A percentile compares a stretch with the other conserved stretches of the same genome.
Conservation (phyloP, 2,888 invertebrate species). For the Aradus depressus region DNA sequence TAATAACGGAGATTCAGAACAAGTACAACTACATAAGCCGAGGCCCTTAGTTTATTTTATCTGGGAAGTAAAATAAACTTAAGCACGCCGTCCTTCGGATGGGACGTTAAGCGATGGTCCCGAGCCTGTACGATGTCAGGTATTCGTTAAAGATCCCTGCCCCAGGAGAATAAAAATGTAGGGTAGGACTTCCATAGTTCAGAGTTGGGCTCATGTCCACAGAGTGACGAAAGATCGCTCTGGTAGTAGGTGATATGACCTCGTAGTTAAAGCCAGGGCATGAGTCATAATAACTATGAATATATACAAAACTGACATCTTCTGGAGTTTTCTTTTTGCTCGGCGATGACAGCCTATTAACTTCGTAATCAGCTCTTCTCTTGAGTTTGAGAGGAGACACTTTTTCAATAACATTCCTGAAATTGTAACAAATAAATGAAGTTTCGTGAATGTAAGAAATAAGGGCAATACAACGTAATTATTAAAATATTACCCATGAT, state of each 20-base stretch:
- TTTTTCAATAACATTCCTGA: slow-evolving; percentile 9
- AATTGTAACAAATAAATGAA: slow-evolving; percentile 3
- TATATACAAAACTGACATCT: background rate
- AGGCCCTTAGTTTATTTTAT: too few relatives aligned
- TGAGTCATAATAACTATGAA: background rate
- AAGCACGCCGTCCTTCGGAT: too few relatives aligned
- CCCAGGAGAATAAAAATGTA: too few relatives aligned
- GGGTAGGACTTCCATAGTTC: background rate
- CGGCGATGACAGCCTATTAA: slow-evolving; percentile 12
- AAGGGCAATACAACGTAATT: background rate
- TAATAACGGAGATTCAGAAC: too few relatives aligned
- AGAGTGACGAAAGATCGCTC: too few relatives aligned
- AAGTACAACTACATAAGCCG: too few relatives aligned
- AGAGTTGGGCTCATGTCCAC: too few relatives aligned
- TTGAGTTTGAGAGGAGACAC: slow-evolving; percentile 23
- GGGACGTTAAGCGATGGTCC: too few relatives aligned
- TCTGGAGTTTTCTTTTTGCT: slow-evolving; percentile 6
- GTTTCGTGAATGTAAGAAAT: background rate
- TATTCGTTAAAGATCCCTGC: too few relatives aligned
- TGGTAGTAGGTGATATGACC: too few relatives aligned
- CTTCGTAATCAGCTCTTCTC: slow-evolving; percentile 21
- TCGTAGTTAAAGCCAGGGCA: background rate
- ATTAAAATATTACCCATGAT: background rate
- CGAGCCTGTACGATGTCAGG: too few relatives aligned
- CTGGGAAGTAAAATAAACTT: too few relatives aligned